Base-by-base conservation (phyloP, 2,888 invertebrate genomes). In the Diarsia mendica region DNA sequence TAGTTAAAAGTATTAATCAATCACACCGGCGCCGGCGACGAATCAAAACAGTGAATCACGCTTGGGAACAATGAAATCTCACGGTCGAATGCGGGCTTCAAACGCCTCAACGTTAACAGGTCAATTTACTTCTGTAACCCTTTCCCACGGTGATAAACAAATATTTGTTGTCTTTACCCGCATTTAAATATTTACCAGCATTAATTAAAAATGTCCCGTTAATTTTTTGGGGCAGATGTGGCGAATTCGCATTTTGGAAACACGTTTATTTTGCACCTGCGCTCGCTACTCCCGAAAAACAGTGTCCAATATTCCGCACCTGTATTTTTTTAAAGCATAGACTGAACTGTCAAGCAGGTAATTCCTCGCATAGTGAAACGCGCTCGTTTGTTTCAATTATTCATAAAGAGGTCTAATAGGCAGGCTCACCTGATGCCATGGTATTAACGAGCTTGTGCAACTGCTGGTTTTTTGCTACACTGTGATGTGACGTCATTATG, bases 31-130 rank as follows among this genome's bases (percentile, higher is more conserved):
- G 92, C 92, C 93, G 90, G 91, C 90, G 91, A 91, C 91, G 92
- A 93, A 93, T 94, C 94, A 93, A 94, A 94, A 93, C 93, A 94
- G 90, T 94, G 94, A 94, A 93, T 95, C 94, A 94, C 91, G 92
- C 89, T 90, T 90, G 92, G 91, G 92, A 93, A 94, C 94, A 94
- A 94, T 93, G 93, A 92, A 91, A 93, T 96, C 96, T 94, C 96
- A 95, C 96, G 95, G 91, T 95, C 90, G 91, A 92, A 96, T 95
- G 96, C 96, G 95, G 96, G 95, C 95, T 93, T 93, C 93, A 93
- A 94, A 92, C 92, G 90, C 90, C 28, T 88, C 91, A 90, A 92
- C 92, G 89, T 92, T 95, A 95, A 95, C 95, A 94, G 94, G 94
- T 95, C 96, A 95, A 96, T 96, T 95, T 94, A 94, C 94, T 92